A percentile compares a stretch with the other conserved stretches of the same genome.
These are phyloP conservation scores for Botrylloides violaceus DNA, from an alignment of 23 tunicate species.

Conservation along the genomic window DNA sequence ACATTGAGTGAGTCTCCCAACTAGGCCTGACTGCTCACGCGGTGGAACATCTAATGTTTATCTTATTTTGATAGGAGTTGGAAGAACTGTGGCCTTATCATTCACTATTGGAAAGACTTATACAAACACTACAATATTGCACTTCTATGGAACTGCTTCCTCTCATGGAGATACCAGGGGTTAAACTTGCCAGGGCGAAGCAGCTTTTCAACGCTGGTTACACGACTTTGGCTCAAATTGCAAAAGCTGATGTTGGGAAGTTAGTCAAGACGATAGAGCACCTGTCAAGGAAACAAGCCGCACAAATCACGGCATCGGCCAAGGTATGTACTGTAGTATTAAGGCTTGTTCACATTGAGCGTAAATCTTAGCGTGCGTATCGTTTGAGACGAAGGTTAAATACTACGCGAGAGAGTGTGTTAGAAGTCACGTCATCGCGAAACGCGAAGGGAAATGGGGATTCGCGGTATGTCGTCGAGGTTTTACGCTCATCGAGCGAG, in stretches of 20 bases:
- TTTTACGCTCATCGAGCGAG: too few species aligned
- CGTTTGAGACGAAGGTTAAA: background rate
- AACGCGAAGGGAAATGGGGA: too few species aligned
- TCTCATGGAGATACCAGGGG: conserved; percentile 83
- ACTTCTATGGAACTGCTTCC: conserved; percentile 55
- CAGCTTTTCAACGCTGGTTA: conserved; percentile 76
- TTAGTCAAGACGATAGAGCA: conserved; percentile 44
- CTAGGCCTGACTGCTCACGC: too few species aligned
- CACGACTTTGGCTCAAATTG: conserved; percentile 51
- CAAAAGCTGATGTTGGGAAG: conserved; percentile 24
- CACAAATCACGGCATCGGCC: conserved; percentile 73
- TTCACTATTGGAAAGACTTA: conserved; percentile 54
- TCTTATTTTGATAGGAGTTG: too few species aligned
- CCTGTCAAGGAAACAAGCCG: conserved; percentile 66
- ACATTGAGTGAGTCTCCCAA: too few species aligned
- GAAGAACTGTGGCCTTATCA: conserved; percentile 85
- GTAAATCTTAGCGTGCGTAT: too few species aligned
- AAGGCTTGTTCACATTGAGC: too few species aligned
- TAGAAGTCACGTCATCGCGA: background rate
- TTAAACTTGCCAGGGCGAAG: conserved; percentile 75
- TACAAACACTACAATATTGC: conserved; percentile 68
- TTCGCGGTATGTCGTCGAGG: too few species aligned
- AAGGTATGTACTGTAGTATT: conserved; percentile 37
- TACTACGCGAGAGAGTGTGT: background rate
- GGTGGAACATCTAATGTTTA: too few species aligned